phyloP scores from a whole-genome alignment of 2,888 invertebrate species.

The Habrosyne pyritoides region DNA sequence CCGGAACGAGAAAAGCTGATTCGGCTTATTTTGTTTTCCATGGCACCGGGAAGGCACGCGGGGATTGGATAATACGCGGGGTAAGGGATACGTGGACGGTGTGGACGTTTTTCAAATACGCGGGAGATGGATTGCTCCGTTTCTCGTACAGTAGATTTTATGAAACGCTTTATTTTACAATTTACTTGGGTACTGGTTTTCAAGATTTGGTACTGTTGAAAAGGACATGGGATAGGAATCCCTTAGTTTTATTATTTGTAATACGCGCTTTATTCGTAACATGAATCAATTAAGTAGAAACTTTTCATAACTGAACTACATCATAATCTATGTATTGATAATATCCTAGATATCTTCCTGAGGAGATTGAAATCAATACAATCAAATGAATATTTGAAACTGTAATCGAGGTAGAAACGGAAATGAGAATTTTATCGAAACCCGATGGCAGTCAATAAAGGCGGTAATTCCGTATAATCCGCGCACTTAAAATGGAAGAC shows the following conservation, averaged over 20 bases:
- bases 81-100: constrained; percentile 8
- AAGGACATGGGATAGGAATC: too few species aligned
- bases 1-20: constrained; percentile 50
- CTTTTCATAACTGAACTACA: background rate
- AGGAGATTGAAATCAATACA: background rate
- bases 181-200: background rate
- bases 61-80: constrained; percentile 23
- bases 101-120: constrained; percentile 8
- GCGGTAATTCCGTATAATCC: constrained; percentile 32
- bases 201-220: too few species aligned
- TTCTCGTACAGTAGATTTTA: background rate
- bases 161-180: background rate
- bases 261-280: too few species aligned
- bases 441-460: constrained; percentile 18
- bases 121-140: background rate
- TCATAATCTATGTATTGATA: too few species aligned
- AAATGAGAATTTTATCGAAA: background rate
- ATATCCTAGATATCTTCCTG: too few species aligned
- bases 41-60: constrained; percentile 10
- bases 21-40: constrained; percentile 46
- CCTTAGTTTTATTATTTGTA: too few species aligned
- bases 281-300: too few species aligned
- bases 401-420: background rate
- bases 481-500: constrained; percentile 30
- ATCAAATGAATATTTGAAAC: background rate